Conservation (phyloP, 2,113 vertebrate genomes). For the Pyrgilauda ruficollis region DNA sequence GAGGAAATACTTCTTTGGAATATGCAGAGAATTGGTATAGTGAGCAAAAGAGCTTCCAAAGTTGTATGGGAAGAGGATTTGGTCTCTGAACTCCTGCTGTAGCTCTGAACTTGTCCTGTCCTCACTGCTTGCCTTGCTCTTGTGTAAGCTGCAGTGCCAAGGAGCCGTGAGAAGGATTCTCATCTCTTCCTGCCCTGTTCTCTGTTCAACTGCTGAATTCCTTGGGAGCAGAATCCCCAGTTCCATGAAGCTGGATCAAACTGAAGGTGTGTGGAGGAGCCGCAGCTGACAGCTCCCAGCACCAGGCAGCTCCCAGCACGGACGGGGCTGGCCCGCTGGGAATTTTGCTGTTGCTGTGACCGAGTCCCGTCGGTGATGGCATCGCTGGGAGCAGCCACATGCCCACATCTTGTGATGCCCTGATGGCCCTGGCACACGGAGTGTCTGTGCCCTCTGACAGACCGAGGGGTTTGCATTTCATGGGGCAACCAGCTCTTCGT, state of each 20-base stretch:
- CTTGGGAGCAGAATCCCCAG: rapidly evolving
- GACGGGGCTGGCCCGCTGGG: rapidly evolving
- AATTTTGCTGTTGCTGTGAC: rapidly evolving
- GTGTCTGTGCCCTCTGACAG: neutral
- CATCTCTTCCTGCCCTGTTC: neutral
- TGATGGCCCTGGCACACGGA: neutral
- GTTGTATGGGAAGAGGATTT: neutral
- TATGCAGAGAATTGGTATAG: neutral
- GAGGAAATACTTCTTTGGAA: neutral
- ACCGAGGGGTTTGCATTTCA: rapidly evolving
- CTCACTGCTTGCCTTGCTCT: neutral
- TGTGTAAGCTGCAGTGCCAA: neutral
- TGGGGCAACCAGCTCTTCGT: neutral
- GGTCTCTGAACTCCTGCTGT: neutral
- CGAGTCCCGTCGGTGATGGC: rapidly evolving
- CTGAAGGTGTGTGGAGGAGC: neutral
- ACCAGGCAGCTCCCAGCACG: neutral
- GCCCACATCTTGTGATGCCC: rapidly evolving
- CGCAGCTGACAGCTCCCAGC: neutral
- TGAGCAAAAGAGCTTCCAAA: neutral
- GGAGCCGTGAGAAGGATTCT: neutral
- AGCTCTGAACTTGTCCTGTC: neutral
- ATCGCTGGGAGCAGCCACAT: neutral
- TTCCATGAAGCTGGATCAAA: rapidly evolving
- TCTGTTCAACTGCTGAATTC: neutral